phyloP scores from a whole-genome alignment of 2,888 invertebrate species.

The Pachymerium ferrugineum region DNA sequence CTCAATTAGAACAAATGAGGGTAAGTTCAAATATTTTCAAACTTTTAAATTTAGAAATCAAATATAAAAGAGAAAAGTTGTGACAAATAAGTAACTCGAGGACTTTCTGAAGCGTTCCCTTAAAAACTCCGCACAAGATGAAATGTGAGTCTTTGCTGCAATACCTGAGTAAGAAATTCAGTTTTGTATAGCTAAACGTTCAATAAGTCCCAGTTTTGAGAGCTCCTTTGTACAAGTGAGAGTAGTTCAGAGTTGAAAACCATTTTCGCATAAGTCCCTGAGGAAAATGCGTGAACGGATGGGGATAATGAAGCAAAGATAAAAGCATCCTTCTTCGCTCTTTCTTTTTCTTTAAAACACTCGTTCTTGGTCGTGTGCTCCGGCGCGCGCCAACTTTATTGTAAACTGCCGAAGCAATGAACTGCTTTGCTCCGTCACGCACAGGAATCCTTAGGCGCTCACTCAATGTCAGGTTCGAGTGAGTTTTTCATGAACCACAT shows the following conservation, averaged over 20 bases:
- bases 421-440: constrained; percentile 23
- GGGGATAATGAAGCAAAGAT: constrained; percentile 24
- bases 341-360: not conserved
- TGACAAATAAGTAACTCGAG: no score
- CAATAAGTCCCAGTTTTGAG: not conserved
- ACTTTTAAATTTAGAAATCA: not conserved
- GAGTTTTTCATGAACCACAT: constrained; percentile 11
- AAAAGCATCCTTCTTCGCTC: not conserved
- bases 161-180: no score
- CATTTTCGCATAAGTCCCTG: not conserved
- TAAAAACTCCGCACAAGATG: not conserved
- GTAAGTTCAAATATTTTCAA: constrained; percentile 30
- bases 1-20: constrained; percentile 43
- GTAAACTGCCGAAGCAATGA: constrained; percentile 27
- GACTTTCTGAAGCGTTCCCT: no score
- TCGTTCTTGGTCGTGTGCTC: constrained; percentile 17
- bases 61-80: not conserved
- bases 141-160: not conserved
- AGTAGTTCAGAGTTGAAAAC: constrained; percentile 1
- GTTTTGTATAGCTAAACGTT: no score
- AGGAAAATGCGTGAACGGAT: not conserved
- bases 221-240: no score
- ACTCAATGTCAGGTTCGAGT: constrained; percentile 10
- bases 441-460: constrained; percentile 7
- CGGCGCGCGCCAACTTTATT: constrained; percentile 16